Evolutionary conservation across 2,888 invertebrate genomes (phyloP).

Genomic region (Eilema sororculum): DNA sequence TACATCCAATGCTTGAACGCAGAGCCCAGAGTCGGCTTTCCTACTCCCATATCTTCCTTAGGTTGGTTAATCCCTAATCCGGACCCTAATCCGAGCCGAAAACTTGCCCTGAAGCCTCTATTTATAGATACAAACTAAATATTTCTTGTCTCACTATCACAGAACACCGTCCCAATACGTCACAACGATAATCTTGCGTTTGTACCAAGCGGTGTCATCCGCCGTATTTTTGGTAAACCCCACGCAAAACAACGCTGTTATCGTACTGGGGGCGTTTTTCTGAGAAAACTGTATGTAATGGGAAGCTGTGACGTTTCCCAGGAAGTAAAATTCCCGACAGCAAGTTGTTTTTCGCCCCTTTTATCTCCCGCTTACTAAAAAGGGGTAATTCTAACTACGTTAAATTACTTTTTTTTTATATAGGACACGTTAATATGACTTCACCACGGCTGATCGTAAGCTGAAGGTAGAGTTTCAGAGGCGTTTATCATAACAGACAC

Average conservation of each 20-base stretch:
- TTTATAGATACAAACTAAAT: not conserved
- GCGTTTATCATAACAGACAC: no score
- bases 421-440: no score
- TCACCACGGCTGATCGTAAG: not conserved
- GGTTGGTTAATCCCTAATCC: no score
- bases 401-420: no score
- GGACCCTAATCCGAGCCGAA: no score
- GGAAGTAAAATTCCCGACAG: not conserved
- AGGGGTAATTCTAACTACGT: no score
- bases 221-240: conserved; percentile 53
- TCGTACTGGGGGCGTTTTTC: conserved; percentile 15
- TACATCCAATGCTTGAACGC: no score
- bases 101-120: not conserved
- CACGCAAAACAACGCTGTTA: conserved; percentile 16
- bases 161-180: conserved; percentile 40
- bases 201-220: conserved; percentile 72
- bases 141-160: conserved; percentile 35
- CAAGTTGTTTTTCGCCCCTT: not conserved
- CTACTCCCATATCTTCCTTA: no score
- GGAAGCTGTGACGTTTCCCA: conserved; percentile 3
- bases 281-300: conserved; percentile 6
- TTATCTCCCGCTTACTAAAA: not conserved
- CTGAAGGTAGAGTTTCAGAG: not conserved
- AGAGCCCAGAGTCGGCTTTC: no score
- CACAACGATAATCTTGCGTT: conserved; percentile 44